These are phyloP conservation scores for Unio pictorum DNA, from an alignment of 2,888 invertebrate genomes.

Conservation along the genomic window DNA sequence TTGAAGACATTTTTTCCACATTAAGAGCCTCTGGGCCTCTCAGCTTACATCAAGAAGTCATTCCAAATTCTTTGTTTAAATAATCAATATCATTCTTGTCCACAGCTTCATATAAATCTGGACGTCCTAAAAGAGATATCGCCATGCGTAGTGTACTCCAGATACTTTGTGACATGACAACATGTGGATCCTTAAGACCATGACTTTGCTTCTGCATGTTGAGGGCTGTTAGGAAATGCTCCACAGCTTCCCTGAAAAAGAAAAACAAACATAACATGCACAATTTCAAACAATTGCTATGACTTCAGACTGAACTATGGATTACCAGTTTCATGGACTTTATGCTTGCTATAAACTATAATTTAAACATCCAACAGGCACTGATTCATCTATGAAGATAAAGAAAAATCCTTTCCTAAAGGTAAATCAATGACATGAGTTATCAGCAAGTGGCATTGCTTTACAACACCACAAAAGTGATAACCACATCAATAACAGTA, in stretches of 20 bases:
- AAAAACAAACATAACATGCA: conserved; percentile 3
- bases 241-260: conserved; percentile 86
- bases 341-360: too few relatives aligned
- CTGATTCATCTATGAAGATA: too few relatives aligned
- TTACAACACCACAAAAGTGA: too few relatives aligned
- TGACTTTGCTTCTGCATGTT: conserved; percentile 88
- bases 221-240: conserved; percentile 93
- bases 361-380: too few relatives aligned
- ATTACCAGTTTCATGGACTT: neutral
- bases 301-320: neutral
- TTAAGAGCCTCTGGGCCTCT: neutral
- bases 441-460: too few relatives aligned
- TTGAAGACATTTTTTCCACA: neutral
- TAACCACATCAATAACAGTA: too few relatives aligned
- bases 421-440: too few relatives aligned
- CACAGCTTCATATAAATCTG: conserved; percentile 75
- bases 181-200: conserved; percentile 72
- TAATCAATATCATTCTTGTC: conserved; percentile 73
- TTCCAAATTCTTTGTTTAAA: conserved; percentile 68
- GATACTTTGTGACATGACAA: conserved; percentile 89
- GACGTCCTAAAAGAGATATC: conserved; percentile 81
- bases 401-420: too few relatives aligned
- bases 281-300: neutral
- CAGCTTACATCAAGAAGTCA: conserved; percentile 35
- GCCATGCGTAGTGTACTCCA: conserved; percentile 95